Evolutionary conservation across 1,140 invertebrate species (phyloP).

Genomic region (Paraescarpia echinospica): DNA sequence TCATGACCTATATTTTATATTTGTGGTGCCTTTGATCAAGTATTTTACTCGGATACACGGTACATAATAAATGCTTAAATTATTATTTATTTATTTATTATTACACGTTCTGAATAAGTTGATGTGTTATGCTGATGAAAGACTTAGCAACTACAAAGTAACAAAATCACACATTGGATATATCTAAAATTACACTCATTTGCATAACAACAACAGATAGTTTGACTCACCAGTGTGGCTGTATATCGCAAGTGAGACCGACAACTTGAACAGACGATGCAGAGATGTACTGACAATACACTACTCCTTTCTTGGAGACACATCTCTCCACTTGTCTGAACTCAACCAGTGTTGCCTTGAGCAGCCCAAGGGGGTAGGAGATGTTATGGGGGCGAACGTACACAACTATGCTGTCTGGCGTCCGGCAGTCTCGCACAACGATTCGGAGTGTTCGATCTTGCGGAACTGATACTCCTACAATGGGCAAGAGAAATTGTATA

Average conservation of each 20-base stretch:
- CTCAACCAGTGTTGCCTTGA: not conserved
- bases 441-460: not conserved
- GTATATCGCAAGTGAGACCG: not conserved
- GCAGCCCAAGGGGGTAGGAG: not conserved
- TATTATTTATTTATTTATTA: no score
- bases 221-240: not conserved
- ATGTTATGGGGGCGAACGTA: not conserved
- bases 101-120: no score
- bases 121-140: no score
- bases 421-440: not conserved
- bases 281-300: not conserved
- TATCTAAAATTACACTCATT: no score
- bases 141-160: no score
- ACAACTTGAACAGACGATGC: not conserved
- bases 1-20: no score
- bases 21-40: no score
- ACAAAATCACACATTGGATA: no score
- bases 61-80: no score
- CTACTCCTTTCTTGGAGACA: not conserved
- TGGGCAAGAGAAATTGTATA: not conserved
- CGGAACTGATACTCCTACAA: not conserved
- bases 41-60: no score
- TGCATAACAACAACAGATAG: no score
- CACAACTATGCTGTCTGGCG: not conserved
- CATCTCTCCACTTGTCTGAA: not conserved